phyloP scores from a whole-genome alignment of 2,797 vertebrate species.

The Pteropus rufus region DNA sequence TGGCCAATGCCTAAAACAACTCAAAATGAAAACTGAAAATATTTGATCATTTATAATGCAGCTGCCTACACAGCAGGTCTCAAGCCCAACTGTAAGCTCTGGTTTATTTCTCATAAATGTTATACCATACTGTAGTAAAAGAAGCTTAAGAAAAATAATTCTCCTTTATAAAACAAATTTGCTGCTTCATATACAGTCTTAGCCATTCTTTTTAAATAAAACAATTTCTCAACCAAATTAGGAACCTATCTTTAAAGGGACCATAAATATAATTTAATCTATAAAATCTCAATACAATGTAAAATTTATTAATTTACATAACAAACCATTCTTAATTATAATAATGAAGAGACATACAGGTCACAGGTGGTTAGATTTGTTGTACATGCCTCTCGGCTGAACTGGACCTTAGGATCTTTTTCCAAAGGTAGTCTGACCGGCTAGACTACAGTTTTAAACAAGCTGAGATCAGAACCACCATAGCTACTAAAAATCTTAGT shows the following conservation, averaged over 20 bases:
- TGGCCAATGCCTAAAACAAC: neutral
- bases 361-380: neutral
- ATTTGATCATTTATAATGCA: neutral
- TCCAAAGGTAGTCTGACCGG: neutral
- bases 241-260: neutral
- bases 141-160: neutral
- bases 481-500: neutral
- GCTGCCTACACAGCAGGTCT: neutral
- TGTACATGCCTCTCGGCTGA: neutral
- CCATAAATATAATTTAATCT: neutral
- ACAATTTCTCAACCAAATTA: constrained; percentile 4
- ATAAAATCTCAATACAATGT: neutral
- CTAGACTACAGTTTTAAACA: neutral
- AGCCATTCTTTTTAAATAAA: neutral
- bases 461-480: neutral
- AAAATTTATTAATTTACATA: neutral
- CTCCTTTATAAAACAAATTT: neutral
- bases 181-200: neutral
- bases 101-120: neutral
- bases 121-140: neutral
- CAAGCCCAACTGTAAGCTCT: neutral
- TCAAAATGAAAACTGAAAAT: neutral
- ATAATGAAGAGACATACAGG: neutral
- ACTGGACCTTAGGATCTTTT: neutral
- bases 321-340: neutral